Evolutionary conservation across 1,140 invertebrate genomes (phyloP).

Genomic region (Agrypnia vestita): DNA sequence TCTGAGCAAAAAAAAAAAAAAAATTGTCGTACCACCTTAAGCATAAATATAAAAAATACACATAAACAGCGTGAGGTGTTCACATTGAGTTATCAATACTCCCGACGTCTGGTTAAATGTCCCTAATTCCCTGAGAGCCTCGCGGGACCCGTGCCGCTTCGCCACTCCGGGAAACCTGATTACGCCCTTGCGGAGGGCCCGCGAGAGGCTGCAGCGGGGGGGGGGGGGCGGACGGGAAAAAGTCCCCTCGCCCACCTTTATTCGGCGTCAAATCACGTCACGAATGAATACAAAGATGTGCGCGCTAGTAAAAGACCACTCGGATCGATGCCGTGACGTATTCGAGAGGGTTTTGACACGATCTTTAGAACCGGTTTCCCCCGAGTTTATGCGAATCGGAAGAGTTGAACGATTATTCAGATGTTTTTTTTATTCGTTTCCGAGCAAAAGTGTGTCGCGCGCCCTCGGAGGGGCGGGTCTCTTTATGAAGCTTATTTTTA

Average conservation of each 20-base stretch:
- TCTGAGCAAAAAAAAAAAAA: too few species aligned
- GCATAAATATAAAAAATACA: too few species aligned
- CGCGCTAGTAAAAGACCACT: constrained; percentile 30
- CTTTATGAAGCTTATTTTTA: constrained; percentile 19
- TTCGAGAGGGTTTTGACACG: constrained; percentile 28
- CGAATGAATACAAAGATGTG: constrained; percentile 31
- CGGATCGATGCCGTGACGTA: constrained; percentile 28
- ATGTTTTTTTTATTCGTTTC: constrained; percentile 29
- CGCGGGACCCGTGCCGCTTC: not conserved
- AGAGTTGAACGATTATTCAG: constrained; percentile 26
- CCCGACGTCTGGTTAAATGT: not conserved
- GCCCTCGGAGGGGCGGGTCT: not conserved
- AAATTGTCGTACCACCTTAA: too few species aligned
- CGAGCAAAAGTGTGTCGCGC: not conserved
- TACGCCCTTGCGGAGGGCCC: constrained; percentile 14
- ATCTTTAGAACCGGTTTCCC: constrained; percentile 7
- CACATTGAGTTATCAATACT: not conserved
- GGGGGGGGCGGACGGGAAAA: not conserved
- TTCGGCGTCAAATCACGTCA: constrained; percentile 38
- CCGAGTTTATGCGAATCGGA: constrained; percentile 19
- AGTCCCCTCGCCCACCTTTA: constrained; percentile 13
- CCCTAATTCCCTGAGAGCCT: not conserved
- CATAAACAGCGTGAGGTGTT: too few species aligned
- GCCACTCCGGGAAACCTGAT: constrained; percentile 5
- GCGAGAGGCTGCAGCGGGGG: not conserved